phyloP scores from a whole-genome alignment of 2,113 vertebrate species.

The Heterochromis multidens region DNA sequence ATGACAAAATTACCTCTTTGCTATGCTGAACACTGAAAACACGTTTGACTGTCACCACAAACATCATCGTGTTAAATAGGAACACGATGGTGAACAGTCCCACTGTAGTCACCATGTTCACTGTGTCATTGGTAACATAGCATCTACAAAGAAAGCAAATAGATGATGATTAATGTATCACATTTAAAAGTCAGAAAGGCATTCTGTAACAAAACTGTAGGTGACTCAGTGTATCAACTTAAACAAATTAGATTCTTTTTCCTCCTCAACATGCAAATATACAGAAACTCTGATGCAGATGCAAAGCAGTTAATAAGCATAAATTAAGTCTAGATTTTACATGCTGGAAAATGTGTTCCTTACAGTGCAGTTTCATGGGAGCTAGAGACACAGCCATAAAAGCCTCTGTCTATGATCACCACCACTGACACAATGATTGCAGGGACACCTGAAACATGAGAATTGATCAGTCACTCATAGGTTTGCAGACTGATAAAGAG shows the following conservation, averaged over 20 bases:
- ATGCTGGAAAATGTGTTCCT: not conserved
- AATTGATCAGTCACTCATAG: rapidly evolving
- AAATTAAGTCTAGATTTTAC: not conserved
- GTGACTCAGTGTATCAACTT: rapidly evolving
- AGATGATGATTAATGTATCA: not conserved
- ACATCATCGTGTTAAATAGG: slow-evolving; percentile 26
- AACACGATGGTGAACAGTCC: slow-evolving; percentile 43
- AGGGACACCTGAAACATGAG: slow-evolving; percentile 50
- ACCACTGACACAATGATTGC: slow-evolving; percentile 48
- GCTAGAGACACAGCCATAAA: not conserved
- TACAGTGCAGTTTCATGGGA: slow-evolving; percentile 13
- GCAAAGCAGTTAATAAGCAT: not conserved
- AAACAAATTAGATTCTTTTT: not conserved
- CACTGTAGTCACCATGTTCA: slow-evolving; percentile 25
- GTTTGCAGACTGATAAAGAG: not conserved
- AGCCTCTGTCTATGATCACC: not conserved
- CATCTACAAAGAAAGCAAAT: slow-evolving; percentile 26
- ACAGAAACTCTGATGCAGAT: not conserved
- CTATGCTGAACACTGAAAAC: not conserved
- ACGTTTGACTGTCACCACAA: not conserved
- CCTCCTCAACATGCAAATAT: not conserved
- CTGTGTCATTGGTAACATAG: not conserved
- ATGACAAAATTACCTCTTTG: slow-evolving; percentile 7
- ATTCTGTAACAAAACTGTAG: not conserved
- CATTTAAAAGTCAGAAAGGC: rapidly evolving